Base-by-base conservation (phyloP, 2,797 vertebrate genomes). In the Propithecus perrieri region DNA sequence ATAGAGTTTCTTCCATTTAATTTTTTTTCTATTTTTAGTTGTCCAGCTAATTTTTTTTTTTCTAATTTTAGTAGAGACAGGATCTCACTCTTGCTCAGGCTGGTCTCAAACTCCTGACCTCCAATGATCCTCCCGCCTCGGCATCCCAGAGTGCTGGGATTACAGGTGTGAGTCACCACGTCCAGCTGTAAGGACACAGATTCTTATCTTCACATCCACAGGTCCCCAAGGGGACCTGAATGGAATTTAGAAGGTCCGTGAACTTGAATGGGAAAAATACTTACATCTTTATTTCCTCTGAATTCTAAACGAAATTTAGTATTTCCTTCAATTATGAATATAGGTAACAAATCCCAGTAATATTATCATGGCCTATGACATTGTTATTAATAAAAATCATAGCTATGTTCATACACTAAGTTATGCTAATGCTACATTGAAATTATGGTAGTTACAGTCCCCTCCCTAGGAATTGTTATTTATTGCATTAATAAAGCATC, bases 241-340 rank as follows among this genome's bases (percentile, higher is more conserved):
- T 24, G 53, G 20, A 48, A n/a, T 46, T 69, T 35, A 71, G 38
- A 88, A 59, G 35, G 15, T 57, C 33, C n/a, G 11, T 63, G 5
- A 83, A 85, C 14, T 71, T 78, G 48, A 63, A 71, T 41, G 28
- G 35, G 22, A 65, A 57, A 84, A 88, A 53, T 4, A 78, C 71
- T 41, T n/a, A 30, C 22, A 72, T 71, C 9, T 80, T 67, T 53
- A 61, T 69, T 43, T 71, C 75, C 22, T 33, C 14, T 53, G 59
- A 91, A 76, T 18, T 79, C 33, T n/a, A 69, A 80, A 67, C 69
- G 13, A 90, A 80, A 91, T 81, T 43, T 26, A 85, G 12, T 22
- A 30, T 85, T 75, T 65, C 72, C 67, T 84, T 79, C 2, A 26
- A 20, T 41, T 48, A 63, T 63, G 43, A 92, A 61, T 30, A 43